phyloP scores from a whole-genome alignment of 2,113 vertebrate genomes.

The Brevimyrus niger region DNA sequence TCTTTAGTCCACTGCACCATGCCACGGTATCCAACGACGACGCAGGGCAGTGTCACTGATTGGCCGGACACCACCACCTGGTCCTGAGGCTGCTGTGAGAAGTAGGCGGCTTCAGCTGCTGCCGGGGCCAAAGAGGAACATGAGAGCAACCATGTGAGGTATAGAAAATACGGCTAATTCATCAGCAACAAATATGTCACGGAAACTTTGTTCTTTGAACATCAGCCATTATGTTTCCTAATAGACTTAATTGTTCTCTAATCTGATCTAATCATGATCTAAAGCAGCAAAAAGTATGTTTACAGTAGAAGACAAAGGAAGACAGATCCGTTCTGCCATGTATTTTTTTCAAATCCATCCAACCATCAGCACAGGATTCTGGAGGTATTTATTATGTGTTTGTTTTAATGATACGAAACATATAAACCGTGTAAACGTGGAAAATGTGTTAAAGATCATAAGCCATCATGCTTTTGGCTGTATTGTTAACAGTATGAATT shows the following conservation, averaged over 20 bases:
- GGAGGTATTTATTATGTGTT: background rate
- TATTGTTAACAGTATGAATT: background rate
- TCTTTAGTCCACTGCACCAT: constrained; percentile 93
- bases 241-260: background rate
- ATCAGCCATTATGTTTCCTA: background rate
- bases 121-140: constrained; percentile 27
- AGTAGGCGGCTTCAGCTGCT: constrained; percentile 68
- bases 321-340: background rate
- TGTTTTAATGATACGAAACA: background rate
- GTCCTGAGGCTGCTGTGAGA: constrained; percentile 81
- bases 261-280: background rate
- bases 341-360: background rate
- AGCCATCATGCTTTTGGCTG: background rate
- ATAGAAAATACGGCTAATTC: background rate
- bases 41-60: constrained; percentile 75
- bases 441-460: background rate
- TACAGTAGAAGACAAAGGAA: background rate
- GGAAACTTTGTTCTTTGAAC: background rate
- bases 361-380: background rate
- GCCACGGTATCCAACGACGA: constrained; percentile 74
- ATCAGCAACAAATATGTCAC: background rate
- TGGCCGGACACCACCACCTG: constrained; percentile 70
- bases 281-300: background rate
- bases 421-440: background rate
- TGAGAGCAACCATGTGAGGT: background rate